Evolutionary conservation across 2,888 invertebrate species (phyloP), one percentile per base, ranked within the genome.

Genomic region (Drosophila monieri): DNA sequence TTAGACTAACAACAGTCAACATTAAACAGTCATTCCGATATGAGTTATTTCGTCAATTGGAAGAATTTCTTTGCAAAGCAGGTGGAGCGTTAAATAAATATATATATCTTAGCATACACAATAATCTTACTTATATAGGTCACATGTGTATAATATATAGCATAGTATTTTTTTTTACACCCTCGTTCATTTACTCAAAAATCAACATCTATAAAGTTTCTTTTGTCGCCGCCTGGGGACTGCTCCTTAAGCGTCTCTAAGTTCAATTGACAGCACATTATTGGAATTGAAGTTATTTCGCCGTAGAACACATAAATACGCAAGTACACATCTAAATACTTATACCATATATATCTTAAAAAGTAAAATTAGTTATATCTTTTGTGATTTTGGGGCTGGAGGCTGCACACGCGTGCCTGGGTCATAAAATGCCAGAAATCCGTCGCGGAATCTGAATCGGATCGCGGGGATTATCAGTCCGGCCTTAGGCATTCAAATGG

Each of bases 21-120:
- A 90, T 86, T 89, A 66, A 90, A 89, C 90, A 90, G 90, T 90
- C 89, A 89, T 80, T 89, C 80, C 86, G 89, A 89, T 89, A 89
- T 88, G 89, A 88, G 72, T 58, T 48, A 54, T 65, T 80, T 77
- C 78, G 64, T 66, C 68, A 65, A 77, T 76, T 85, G 89, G 88
- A 89, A 89, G 86, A 81, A 61, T 75, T 78, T 75, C 74, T 59
- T 62, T 49, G 64, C 64, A 30, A 46, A 53, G 64, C 62, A 46
- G 61, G 58, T 69, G 60, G 71, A 70, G 51, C 58, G 60, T 47
- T 53, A 69, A 60, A 52, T 61, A 46, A 44, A 49, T 59, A 46
- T 48, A 25, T 58, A 3, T 44, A 48, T 51, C 53, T 52, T 77
- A 62, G 37, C 62, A 54, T 72, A 46, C 12, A 62, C 51, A 37